Evolutionary conservation across 1,140 invertebrate species (phyloP), one percentile per base, ranked within the genome.

Genomic region (Spodoptera litura): DNA sequence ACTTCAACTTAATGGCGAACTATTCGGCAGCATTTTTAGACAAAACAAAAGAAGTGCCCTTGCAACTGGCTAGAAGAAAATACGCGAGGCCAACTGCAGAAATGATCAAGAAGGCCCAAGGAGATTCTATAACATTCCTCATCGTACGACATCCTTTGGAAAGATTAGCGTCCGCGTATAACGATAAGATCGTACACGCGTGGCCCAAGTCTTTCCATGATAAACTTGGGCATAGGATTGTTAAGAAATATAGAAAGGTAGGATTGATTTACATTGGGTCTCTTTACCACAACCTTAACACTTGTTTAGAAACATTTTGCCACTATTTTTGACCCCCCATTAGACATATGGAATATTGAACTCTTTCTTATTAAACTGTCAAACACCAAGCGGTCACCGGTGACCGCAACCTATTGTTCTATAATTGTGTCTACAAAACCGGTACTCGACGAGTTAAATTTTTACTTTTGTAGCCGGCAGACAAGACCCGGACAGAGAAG

Each of bases 91-190:
- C 97, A 11, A 95, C 96, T 0, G 95, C 96, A 0, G 95, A 96
- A 74, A 96, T 97, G 85, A 95, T 97, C 52, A 94, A 94, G 79
- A 95, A 95, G 80, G 96, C 96, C 25, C 95, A 97, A 75, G 68
- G 81, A 0, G 92, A 93, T 77, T 94, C 93, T 0, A 95, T 97
- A 62, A 97, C 97, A 73, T 98, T 99, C 87, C 95, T 99, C 59
- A 98, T 99, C 82, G 98, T 98, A 0, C 95, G 98, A 73, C 97
- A 99, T 95, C 98, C 98, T 9, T 96, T 99, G 81, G 98, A 99
- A 90, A 95, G 98, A 85, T 95, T 99, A 51, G 95, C 98, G 58
- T 98, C 97, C 55, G 98, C 98, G 13, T 99, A 98, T 93, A 96
- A 98, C 83, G 98, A 98, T 88, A 99, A 99, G 94, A 96, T 99